Evolutionary conservation across 1,140 invertebrate species (phyloP).

Genomic region (Archivesica marissinica): DNA sequence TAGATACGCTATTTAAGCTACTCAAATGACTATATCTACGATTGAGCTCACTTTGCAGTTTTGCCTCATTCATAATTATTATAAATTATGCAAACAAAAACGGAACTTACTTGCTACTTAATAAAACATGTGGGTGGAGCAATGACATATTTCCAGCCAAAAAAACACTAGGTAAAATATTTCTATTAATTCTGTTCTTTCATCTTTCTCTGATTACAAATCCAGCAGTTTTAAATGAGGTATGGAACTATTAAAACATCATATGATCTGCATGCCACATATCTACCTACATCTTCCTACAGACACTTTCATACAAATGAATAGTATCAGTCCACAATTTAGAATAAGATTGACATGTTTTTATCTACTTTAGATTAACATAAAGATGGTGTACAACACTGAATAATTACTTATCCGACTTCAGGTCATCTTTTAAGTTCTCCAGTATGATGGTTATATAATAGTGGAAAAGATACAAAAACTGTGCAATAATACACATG

Average conservation of each 20-base stretch:
- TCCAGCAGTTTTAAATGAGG: neutral
- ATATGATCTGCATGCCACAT: neutral
- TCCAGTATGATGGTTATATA: too few species aligned
- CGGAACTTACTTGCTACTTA: too few species aligned
- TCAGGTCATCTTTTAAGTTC: too few species aligned
- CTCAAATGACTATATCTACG: neutral
- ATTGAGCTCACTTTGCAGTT: neutral
- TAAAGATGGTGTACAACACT: neutral
- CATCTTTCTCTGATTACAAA: neutral
- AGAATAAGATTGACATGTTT: neutral
- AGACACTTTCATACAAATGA: neutral
- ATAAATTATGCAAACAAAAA: neutral
- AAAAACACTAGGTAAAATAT: too few species aligned
- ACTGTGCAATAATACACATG: too few species aligned
- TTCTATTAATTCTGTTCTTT: neutral
- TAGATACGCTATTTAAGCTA: too few species aligned
- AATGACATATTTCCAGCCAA: too few species aligned
- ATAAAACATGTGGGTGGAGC: neutral
- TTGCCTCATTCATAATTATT: neutral
- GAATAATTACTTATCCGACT: too few species aligned
- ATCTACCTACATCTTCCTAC: neutral
- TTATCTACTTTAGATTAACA: neutral
- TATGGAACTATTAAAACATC: neutral
- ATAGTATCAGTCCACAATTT: neutral
- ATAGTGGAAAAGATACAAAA: too few species aligned